These are phyloP conservation scores for Tenthredo distinguenda DNA, from an alignment of 2,888 invertebrate species.

Conservation along the genomic window DNA sequence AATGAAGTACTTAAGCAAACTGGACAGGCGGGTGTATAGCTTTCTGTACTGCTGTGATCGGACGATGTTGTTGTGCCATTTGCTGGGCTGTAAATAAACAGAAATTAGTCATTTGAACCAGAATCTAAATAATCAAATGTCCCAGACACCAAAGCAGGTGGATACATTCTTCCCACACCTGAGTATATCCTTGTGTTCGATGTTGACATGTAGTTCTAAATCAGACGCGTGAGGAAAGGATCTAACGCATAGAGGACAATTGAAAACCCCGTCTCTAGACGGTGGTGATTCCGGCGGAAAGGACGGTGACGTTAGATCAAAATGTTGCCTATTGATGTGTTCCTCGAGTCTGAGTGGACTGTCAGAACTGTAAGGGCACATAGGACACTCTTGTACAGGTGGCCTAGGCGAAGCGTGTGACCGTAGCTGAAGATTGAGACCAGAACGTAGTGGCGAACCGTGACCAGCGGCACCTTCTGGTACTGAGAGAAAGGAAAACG, in stretches of 20 bases:
- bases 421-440: constrained; percentile 75
- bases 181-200: constrained; percentile 90
- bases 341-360: constrained; percentile 88
- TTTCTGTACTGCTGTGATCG: constrained; percentile 71
- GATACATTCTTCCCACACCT: constrained; percentile 80
- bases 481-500: constrained; percentile 56
- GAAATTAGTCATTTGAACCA: constrained; percentile 61
- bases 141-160: not conserved
- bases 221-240: constrained; percentile 87
- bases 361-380: constrained; percentile 88
- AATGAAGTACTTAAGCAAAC: constrained; percentile 78
- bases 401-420: constrained; percentile 75
- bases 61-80: constrained; percentile 72
- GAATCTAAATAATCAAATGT: not conserved
- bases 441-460: constrained; percentile 86
- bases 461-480: constrained; percentile 80
- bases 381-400: constrained; percentile 83
- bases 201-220: constrained; percentile 91
- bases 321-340: constrained; percentile 91
- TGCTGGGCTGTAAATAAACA: constrained; percentile 69
- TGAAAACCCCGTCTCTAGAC: constrained; percentile 79
- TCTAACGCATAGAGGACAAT: constrained; percentile 89
- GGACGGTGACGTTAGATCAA: constrained; percentile 89
- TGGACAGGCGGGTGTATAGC: constrained; percentile 76
- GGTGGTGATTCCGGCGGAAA: constrained; percentile 77